Conservation (phyloP, 2,888 invertebrate genomes). For the Macrostomum cliftonense region DNA sequence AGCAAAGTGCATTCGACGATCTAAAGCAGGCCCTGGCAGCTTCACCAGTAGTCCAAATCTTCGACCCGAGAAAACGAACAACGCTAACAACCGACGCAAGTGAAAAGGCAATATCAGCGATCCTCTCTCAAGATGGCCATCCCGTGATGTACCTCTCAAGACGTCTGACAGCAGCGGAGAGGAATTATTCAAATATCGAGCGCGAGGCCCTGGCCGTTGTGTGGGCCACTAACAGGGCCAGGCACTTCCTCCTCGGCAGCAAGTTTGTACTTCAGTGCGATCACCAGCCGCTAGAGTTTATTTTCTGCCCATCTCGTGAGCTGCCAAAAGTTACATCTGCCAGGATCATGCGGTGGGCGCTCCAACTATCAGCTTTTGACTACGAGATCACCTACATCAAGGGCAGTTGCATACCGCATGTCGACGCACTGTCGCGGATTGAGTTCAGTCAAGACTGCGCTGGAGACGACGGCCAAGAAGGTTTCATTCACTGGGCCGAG, state of each 20-base stretch:
- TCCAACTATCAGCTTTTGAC: conserved; percentile 5
- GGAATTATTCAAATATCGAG: conserved; percentile 8
- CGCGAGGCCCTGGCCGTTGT: conserved; percentile 6
- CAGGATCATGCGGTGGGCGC: conserved; percentile 1
- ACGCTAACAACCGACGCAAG: conserved; percentile 8
- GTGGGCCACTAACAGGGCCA: conserved; percentile 7
- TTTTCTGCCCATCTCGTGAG: not conserved
- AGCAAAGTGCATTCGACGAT: conserved; percentile 1
- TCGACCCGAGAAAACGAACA: conserved; percentile 4
- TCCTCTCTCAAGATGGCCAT: too few species aligned
- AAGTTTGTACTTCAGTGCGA: conserved; percentile 6
- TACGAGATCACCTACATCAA: conserved; percentile 6
- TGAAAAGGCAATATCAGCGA: not conserved
- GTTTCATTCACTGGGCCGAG: too few species aligned
- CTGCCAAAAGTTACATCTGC: conserved; percentile 5
- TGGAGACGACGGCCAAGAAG: too few species aligned
- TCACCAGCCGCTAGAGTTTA: conserved; percentile 7
- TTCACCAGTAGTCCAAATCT: conserved; percentile 5
- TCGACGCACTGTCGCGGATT: conserved; percentile 6
- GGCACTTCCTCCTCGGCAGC: conserved; percentile 4
- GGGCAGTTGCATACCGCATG: conserved; percentile 8
- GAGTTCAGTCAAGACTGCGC: too few species aligned
- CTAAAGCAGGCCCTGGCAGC: conserved; percentile 1
- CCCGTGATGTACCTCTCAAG: too few species aligned
- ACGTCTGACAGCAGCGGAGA: conserved; percentile 1